Evolutionary conservation across 2,113 vertebrate genomes (phyloP), one percentile per base, ranked within the genome.

Genomic region (Malurus melanocephalus): DNA sequence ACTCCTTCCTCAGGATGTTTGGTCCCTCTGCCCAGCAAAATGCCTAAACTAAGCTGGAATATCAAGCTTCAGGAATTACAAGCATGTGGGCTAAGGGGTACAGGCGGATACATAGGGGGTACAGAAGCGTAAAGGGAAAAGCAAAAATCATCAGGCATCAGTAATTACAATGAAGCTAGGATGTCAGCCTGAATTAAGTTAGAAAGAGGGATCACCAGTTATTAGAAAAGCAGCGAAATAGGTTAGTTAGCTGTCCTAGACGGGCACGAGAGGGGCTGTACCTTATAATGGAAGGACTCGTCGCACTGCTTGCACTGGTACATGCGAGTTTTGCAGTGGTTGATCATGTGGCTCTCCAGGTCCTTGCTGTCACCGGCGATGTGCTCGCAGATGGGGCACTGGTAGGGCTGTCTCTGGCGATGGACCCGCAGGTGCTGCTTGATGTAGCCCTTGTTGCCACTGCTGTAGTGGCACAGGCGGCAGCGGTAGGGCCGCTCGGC

Each of bases 311-410:
- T 98, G 96, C 99, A 99, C 80, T 98, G 98, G 96, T 99, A 98
- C 96, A 96, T 98, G 89, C 98, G 98, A 30, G 97, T 97, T 92
- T 99, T 99, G 97, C 99, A 99, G 97, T 99, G 99, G 97, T 98
- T 97, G 95, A 99, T 98, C 99, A 99, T 99, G 94, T 99, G 99
- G 80, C 95, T 98, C 95, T 99, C 98, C 84, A 99, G 95, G 93
- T 98, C 98, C 73, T 98, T 98, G 80, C 99, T 99, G 88, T 99
- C 97, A 7, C 95, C 87, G 5, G 99, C 98, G 18, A 99, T 97
- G 94, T 99, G 98, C 83, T 99, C 98, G 51, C 99, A 99, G 96
- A 99, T 99, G 19, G 99, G 99, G 89, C 99, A 99, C 97, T 99
- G 99, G 80, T 99, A 99, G 0, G 99, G 99, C 95, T 98, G 98